Conservation (phyloP, 2,888 invertebrate genomes). For the Drosophila lutescens region DNA sequence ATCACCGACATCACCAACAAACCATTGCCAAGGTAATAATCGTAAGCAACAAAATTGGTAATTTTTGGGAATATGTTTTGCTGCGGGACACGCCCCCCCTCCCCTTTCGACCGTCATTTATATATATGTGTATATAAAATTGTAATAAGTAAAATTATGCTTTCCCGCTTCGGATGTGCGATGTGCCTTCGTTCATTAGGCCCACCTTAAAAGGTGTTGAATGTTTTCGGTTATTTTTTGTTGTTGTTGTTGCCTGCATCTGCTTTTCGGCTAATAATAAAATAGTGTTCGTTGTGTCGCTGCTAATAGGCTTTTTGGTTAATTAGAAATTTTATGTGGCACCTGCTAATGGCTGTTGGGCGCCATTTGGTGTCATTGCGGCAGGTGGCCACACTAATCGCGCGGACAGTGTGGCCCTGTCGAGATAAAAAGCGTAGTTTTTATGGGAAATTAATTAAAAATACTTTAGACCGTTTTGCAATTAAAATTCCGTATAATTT, state of each 20-base stretch:
- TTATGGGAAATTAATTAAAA: too few species aligned
- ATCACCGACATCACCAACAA: constrained; percentile 66
- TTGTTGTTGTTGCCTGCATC: constrained; percentile 33
- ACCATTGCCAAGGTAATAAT: constrained; percentile 75
- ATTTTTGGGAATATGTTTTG: constrained; percentile 73
- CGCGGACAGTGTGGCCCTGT: constrained; percentile 26
- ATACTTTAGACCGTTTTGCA: too few species aligned
- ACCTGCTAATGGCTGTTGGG: constrained; percentile 40
- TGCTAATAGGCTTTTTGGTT: constrained; percentile 73
- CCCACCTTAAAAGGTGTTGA: constrained; percentile 64
- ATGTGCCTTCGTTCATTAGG: constrained; percentile 58
- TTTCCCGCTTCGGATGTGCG: constrained; percentile 42
- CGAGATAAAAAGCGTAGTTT: neutral
- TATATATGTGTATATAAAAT: constrained; percentile 67
- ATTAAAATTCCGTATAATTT: too few species aligned
- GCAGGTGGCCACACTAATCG: constrained; percentile 23
- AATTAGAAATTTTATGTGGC: constrained; percentile 72
- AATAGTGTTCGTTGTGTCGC: constrained; percentile 65
- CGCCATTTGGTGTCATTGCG: constrained; percentile 22
- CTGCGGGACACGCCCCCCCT: constrained; percentile 10
- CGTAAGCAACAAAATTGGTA: constrained; percentile 80
- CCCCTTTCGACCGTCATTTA: neutral
- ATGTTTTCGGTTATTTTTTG: constrained; percentile 42
- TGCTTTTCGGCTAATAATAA: constrained; percentile 67
- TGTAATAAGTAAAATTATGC: constrained; percentile 76